Evolutionary conservation across 2,113 vertebrate genomes (phyloP).

Genomic region (Malurus melanocephalus): DNA sequence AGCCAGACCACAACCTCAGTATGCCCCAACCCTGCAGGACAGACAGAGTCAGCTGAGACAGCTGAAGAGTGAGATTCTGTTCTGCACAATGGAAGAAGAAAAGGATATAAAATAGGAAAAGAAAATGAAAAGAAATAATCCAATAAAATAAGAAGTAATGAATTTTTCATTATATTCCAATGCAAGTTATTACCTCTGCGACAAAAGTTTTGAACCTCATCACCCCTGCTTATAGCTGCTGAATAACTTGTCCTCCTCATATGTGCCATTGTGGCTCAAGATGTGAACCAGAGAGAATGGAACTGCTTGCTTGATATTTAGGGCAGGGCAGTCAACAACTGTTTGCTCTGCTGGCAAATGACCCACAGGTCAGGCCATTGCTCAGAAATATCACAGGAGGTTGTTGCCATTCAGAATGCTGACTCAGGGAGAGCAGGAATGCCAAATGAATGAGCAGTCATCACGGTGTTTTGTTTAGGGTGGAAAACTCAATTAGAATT

Average conservation of each 20-base stretch:
- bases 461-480: not conserved
- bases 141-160: not conserved
- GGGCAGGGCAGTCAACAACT: not conserved
- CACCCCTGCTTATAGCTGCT: not conserved
- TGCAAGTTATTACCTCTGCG: not conserved
- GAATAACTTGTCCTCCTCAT: not conserved
- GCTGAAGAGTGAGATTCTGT: not conserved
- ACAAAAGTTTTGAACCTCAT: not conserved
- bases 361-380: not conserved
- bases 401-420: not conserved
- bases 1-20: not conserved
- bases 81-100: not conserved
- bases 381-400: not conserved
- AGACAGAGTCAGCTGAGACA: not conserved
- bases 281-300: not conserved
- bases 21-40: accelerated
- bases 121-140: not conserved
- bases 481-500: not conserved
- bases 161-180: not conserved
- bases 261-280: not conserved
- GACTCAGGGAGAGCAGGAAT: not conserved
- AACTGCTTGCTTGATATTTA: constrained; percentile 1
- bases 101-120: not conserved
- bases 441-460: constrained; percentile 4
- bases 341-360: not conserved